Percentiles rank a stretch among this genome's conserved stretches.
phyloP scores from a whole-genome alignment of 2,888 invertebrate genomes.

The Rugalucina vietnamica region DNA sequence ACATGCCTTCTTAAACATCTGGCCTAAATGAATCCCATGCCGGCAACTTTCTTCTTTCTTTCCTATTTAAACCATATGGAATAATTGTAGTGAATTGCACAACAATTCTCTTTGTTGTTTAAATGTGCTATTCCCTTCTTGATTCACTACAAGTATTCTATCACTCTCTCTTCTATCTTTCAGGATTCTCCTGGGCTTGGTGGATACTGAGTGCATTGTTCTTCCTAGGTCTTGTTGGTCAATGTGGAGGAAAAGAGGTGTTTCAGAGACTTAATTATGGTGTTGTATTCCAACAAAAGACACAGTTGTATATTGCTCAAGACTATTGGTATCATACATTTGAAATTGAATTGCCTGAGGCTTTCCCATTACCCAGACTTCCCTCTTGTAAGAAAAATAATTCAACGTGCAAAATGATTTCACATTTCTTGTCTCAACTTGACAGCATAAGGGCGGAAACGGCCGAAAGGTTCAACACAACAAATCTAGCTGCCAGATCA shows the following conservation, averaged over 20 bases:
- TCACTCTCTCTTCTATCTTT: constrained; percentile 29
- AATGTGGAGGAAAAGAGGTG: not conserved
- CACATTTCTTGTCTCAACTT: not conserved
- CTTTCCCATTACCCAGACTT: not conserved
- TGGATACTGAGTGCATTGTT: not conserved
- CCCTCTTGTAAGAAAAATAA: not conserved
- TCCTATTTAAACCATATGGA: not conserved
- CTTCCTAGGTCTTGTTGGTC: constrained; percentile 1
- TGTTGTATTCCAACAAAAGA: not conserved
- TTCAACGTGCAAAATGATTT: not conserved
- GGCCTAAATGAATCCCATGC: not conserved
- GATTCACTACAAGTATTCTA: not conserved
- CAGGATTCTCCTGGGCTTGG: constrained; percentile 21
- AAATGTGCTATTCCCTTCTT: not conserved
- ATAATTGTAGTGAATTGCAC: not conserved
- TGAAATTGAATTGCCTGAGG: not conserved
- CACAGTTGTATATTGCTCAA: not conserved
- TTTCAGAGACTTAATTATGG: constrained; percentile 1
- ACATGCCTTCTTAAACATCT: not conserved
- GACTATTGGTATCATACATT: not conserved
- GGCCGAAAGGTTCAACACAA: not conserved
- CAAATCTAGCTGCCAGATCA: not conserved
- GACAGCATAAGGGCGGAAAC: not conserved
- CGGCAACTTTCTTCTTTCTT: constrained; percentile 12
- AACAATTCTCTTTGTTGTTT: no score